phyloP scores from a whole-genome alignment of 1,140 invertebrate species.

The Brachionus koreanus region DNA sequence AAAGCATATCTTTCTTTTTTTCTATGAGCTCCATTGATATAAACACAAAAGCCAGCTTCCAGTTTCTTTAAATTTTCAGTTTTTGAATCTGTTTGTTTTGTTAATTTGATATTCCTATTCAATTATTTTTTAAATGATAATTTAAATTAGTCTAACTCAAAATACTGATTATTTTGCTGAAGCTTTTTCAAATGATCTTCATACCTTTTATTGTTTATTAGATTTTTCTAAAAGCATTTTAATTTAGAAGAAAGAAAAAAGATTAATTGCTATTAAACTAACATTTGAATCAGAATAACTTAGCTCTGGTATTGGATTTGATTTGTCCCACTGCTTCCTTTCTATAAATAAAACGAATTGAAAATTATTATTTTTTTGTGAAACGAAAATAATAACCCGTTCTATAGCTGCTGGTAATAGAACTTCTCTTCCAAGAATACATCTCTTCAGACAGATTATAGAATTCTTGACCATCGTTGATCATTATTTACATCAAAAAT shows the following conservation, averaged over 20 bases:
- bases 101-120: neutral
- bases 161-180: neutral
- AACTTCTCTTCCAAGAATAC: neutral
- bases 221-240: neutral
- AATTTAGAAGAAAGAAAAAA: neutral
- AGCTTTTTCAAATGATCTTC: neutral
- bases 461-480: neutral
- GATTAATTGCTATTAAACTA: neutral
- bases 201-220: neutral
- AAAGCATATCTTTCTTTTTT: neutral
- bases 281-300: neutral
- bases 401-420: neutral
- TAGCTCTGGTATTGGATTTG: neutral
- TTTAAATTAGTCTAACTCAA: neutral
- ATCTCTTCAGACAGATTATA: neutral
- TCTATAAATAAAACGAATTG: neutral
- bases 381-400: neutral
- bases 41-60: slow-evolving; percentile 18
- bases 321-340: neutral
- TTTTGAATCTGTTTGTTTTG: neutral
- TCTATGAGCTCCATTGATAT: slow-evolving; percentile 23
- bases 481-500: neutral
- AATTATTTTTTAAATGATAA: neutral
- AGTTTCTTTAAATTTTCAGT: neutral
- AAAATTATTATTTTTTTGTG: neutral